Evolutionary conservation across 2,797 vertebrate genomes (phyloP), one percentile per base, ranked within the genome.

Genomic region (Lindbergichthys nudifrons): DNA sequence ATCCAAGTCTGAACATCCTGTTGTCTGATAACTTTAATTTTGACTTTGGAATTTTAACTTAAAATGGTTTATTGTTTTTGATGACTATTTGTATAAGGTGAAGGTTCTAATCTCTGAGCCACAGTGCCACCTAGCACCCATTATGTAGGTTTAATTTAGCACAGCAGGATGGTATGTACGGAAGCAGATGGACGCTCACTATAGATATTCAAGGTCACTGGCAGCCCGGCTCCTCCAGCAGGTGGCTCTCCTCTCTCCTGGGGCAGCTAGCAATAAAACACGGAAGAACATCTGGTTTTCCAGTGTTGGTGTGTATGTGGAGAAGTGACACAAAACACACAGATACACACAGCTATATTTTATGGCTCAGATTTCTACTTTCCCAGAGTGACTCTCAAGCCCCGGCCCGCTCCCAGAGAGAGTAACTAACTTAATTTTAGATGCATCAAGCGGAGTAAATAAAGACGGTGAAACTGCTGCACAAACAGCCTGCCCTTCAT

Each of bases 161-260:
- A 42, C 69, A 71, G 79, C 77, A 70, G 83, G 75, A 68, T 58
- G 53, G 19, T 8, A 70, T 36, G n/a, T 12, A 70, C 66, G 26
- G 79, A 89, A 85, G 81, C 88, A 91, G 83, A 88, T 82, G 87
- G 83, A 89, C 56, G 57, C 41, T 19, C 77, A 13, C 67, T 73
- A 67, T 75, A 75, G 70, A 75, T 76, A 73, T 64, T 74, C 75
- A 92, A 90, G 87, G 86, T 88, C 88, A 67, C 63, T 72, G 47
- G 79, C 78, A 71, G 61, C 75, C 43, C 59, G 85, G 72, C 75
- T 79, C 75, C 77, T 86, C 89, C 89, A 87, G 83, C 86, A 93
- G 91, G 90, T 90, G 92, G 88, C 87, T 87, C 85, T 77, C 47
- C 65, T 75, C 74, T 88, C 91, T 90, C 87, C 65, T 42, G 87